Evolutionary conservation across 2,888 invertebrate genomes (phyloP), one percentile per base, ranked within the genome.

Genomic region (Lomographa bimaculata): DNA sequence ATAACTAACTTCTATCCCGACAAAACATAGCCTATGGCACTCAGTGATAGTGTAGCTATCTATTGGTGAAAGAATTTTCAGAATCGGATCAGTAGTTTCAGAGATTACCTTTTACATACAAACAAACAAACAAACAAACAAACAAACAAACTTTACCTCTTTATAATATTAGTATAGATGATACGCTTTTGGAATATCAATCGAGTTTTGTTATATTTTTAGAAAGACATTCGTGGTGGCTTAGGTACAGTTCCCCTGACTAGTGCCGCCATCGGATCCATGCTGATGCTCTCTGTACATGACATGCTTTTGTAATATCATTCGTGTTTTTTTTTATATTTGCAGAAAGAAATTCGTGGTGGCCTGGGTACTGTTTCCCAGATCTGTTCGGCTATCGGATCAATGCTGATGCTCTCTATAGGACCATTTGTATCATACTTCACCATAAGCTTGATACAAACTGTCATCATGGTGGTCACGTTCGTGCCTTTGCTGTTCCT

Each of bases 211-310:
- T 14, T 14, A 3, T 5, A 11, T 26, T 12, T 42, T 11, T 30
- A 42, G 68, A 68, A 65, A 57, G 60, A 63, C 4, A 49, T 63
- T 6, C 55, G 69, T 1, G 67, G 66, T 2, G 45, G 60, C 1
- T 38, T 66, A 0, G 66, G 69, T 2, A 44, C 60, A 5, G 36
- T 61, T 0, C 38, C 66, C 3, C 65, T 63, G 17, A 52, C 65
- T 2, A 49, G 54, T 5, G 40, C 54, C 1, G 55, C 57, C 1
- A 5, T 59, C 0, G 67, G 69, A 1, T 35, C 56, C 1, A 53
- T 64, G 6, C 24, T 54, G 3, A 57, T 56, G 17, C 40, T 68
- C 1, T 48, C 56, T 2, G 32, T 59, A 5, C n/a, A n/a, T n/a
- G n/a, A n/a, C n/a, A n/a, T n/a, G n/a, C n/a, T n/a, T n/a, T n/a